Evolutionary conservation across 2,888 invertebrate genomes (phyloP), one percentile per base, ranked within the genome.

Genomic region (Parthenolecanium corni): DNA sequence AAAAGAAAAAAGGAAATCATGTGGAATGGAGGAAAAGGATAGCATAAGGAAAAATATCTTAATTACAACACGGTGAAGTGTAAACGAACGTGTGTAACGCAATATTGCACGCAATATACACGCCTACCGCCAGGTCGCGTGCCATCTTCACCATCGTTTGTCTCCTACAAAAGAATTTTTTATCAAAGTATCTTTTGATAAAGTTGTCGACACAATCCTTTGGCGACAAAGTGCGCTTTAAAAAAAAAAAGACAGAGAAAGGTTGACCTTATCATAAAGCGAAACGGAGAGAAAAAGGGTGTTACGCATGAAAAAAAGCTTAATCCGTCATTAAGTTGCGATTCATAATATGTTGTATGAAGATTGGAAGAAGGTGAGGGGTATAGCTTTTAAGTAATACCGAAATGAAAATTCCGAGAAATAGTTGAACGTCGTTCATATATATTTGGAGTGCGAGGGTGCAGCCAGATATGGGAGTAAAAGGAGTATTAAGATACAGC

Each of bases 61-160:
- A 57, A 57, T 57, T 57, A 57, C 57, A 58, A 49, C 58, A 58
- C 47, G 58, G 46, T 58, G 47, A 58, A 58, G 58, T 58, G 58
- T 58, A 58, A 58, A 58, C 58, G 58, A 58, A 58, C 58, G 58
- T 47, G 58, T 58, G 49, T 58, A 58, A 58, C 58, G 58, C 58
- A 58, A 58, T 58, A 58, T 58, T 58, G 58, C 58, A 58, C 58
- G 58, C 58, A 58, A 58, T 58, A 49, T 46, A 46, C 47, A 58
- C 58, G 58, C 58, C 58, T 38, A 36, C 58, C 36, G 25, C 20
- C 53, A 31, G 58, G 58, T 58, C 58, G 58, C 58, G 58, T 58
- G 58, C 49, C 58, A 58, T 58, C 58, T 58, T 49, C 49, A 21
- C 25, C n/a, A 58, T 31, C 58, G 58, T 58, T 58, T 58, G 58